Percentiles rank a stretch among this genome's conserved stretches.
These are phyloP conservation scores for Mnemiopsis leidyi DNA, from an alignment of 37 sponge, comb jelly and placozoan genomes.

Conservation along the genomic window DNA sequence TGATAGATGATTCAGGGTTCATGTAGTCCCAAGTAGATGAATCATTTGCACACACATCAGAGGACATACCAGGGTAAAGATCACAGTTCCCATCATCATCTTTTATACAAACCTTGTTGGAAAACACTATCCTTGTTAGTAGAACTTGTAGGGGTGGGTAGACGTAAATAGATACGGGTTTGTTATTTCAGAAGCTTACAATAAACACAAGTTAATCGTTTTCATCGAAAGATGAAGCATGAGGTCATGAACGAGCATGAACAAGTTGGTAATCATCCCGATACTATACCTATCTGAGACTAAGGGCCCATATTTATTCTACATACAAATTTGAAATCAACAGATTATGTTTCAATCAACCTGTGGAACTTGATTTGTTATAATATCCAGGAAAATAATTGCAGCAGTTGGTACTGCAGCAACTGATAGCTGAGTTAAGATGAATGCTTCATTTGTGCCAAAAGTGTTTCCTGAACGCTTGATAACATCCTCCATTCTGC, in stretches of 20 bases:
- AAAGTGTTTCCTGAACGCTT: background rate
- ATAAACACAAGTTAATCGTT: too few species aligned
- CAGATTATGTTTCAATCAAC: background rate
- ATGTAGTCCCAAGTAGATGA: background rate
- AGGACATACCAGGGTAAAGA: background rate
- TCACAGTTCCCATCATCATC: background rate
- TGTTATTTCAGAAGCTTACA: too few species aligned
- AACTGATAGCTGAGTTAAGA: background rate
- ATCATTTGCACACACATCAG: background rate
- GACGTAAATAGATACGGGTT: too few species aligned
- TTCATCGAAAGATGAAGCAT: too few species aligned
- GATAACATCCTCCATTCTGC: constrained; percentile 46
- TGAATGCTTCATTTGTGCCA: constrained; percentile 44
- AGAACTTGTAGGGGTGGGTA: too few species aligned
- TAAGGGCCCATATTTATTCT: too few species aligned
- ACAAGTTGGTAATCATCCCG: too few species aligned
- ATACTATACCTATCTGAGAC: too few species aligned
- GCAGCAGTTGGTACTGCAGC: constrained; percentile 14
- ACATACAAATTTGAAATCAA: too few species aligned
- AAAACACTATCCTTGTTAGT: background rate
- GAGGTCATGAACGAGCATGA: too few species aligned
- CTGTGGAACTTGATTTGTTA: background rate
- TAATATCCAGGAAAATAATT: background rate
- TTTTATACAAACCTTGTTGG: background rate
- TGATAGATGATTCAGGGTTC: background rate